These are phyloP conservation scores for Nomada hirtipes DNA, from an alignment of 2,888 invertebrate species.

Conservation along the genomic window DNA sequence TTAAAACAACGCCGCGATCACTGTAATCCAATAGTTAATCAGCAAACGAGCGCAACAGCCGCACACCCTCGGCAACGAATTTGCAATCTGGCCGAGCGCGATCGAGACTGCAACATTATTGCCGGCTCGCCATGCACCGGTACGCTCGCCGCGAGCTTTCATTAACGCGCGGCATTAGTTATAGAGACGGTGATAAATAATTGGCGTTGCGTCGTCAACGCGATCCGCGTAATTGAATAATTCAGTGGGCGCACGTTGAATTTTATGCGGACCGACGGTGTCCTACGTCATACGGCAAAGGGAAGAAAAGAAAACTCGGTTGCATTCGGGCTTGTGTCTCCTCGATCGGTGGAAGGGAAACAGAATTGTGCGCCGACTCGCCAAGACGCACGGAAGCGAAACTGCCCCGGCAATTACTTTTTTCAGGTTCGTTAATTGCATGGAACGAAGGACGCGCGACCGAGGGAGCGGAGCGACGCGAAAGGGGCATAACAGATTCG, in stretches of 20 bases:
- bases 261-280: neutral
- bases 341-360: neutral
- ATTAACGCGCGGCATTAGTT: constrained; percentile 14
- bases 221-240: constrained; percentile 27
- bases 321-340: neutral
- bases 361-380: constrained; percentile 24
- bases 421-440: constrained; percentile 28
- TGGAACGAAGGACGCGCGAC: constrained; percentile 18
- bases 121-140: neutral
- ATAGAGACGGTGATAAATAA: constrained; percentile 22
- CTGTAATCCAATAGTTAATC: constrained; percentile 54
- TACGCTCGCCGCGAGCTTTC: neutral
- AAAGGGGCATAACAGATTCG: neutral
- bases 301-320: neutral
- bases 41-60: constrained; percentile 43
- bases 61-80: neutral
- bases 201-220: constrained; percentile 22
- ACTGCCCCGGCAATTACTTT: constrained; percentile 32
- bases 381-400: constrained; percentile 20
- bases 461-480: neutral
- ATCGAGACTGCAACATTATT: neutral
- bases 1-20: constrained; percentile 27
- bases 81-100: neutral
- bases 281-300: neutral
- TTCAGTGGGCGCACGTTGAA: neutral